A percentile compares a stretch with the other conserved stretches of the same genome.
Evolutionary conservation across 2,888 invertebrate genomes (phyloP).

Genomic region (Apotomis betuletana): DNA sequence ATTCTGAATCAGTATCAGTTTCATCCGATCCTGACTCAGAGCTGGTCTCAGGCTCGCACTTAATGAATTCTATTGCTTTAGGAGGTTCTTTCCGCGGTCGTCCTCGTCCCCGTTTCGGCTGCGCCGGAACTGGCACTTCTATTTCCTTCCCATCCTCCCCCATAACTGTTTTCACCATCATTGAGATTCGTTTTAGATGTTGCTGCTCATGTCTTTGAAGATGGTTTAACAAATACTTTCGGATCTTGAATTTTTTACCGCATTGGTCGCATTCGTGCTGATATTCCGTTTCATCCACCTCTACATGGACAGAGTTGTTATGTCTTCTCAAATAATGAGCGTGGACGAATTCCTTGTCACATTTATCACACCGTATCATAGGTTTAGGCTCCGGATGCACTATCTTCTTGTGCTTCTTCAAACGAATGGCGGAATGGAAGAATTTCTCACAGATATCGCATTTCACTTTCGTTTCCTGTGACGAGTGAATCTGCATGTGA

Average conservation of each 20-base stretch:
- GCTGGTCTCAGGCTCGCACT: conserved; percentile 74
- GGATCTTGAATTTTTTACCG: conserved; percentile 74
- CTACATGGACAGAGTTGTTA: conserved; percentile 71
- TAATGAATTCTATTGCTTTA: conserved; percentile 76
- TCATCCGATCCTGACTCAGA: conserved; percentile 63
- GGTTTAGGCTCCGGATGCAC: conserved; percentile 68
- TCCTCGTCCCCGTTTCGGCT: conserved; percentile 51
- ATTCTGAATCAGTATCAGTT: conserved; percentile 55
- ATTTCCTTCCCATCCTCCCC: conserved; percentile 56
- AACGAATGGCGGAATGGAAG: conserved; percentile 71
- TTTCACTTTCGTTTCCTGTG: conserved; percentile 70
- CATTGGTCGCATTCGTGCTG: conserved; percentile 73
- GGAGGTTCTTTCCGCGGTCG: conserved; percentile 51
- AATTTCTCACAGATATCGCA: conserved; percentile 76
- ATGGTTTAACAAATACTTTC: conserved; percentile 72
- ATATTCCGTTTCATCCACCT: conserved; percentile 69
- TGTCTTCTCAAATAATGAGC: conserved; percentile 72
- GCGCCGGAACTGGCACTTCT: conserved; percentile 44
- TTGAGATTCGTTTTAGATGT: conserved; percentile 72
- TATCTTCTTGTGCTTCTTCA: conserved; percentile 77
- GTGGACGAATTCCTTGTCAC: conserved; percentile 76
- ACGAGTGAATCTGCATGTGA: conserved; percentile 77
- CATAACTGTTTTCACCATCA: conserved; percentile 77
- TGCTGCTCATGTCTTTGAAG: conserved; percentile 75
- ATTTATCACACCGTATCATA: conserved; percentile 72